A percentile compares a stretch with the other conserved stretches of the same genome.
Evolutionary conservation across 2,113 vertebrate genomes (phyloP).

Genomic region (Steatornis caripensis): DNA sequence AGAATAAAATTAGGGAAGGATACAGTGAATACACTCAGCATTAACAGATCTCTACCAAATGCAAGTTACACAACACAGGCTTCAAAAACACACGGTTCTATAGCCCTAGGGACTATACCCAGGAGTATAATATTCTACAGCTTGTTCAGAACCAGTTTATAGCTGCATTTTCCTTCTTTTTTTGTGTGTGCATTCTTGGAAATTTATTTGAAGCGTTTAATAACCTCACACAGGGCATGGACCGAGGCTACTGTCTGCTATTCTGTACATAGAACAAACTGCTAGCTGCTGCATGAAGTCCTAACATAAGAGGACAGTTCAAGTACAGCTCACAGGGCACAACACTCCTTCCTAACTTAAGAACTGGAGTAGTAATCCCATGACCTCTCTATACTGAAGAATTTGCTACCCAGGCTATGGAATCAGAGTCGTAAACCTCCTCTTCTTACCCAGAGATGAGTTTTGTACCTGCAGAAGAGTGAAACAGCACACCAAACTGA

Average conservation of each 20-base stretch:
- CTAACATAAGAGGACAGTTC: neutral
- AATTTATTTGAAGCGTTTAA: neutral
- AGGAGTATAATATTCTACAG: neutral
- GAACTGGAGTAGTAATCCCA: neutral
- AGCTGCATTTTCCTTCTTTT: neutral
- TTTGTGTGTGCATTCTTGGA: neutral
- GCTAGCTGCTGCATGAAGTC: neutral
- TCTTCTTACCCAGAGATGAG: neutral
- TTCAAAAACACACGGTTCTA: neutral
- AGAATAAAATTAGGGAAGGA: neutral
- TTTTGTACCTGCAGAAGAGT: neutral
- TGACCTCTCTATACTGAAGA: neutral
- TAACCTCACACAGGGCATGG: neutral
- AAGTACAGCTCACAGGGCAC: neutral
- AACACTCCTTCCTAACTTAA: neutral
- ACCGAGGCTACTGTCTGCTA: neutral
- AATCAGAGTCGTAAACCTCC: neutral
- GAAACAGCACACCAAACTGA: neutral
- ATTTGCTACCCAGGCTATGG: neutral
- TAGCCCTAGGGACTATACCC: neutral
- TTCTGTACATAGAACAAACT: neutral
- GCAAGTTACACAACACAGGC: constrained; percentile 10
- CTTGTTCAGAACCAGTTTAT: neutral
- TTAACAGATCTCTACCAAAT: neutral
- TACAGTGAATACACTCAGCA: neutral